Evolutionary conservation across 2,797 vertebrate genomes (phyloP), one percentile per base, ranked within the genome.

Genomic region (Manis pentadactyla): DNA sequence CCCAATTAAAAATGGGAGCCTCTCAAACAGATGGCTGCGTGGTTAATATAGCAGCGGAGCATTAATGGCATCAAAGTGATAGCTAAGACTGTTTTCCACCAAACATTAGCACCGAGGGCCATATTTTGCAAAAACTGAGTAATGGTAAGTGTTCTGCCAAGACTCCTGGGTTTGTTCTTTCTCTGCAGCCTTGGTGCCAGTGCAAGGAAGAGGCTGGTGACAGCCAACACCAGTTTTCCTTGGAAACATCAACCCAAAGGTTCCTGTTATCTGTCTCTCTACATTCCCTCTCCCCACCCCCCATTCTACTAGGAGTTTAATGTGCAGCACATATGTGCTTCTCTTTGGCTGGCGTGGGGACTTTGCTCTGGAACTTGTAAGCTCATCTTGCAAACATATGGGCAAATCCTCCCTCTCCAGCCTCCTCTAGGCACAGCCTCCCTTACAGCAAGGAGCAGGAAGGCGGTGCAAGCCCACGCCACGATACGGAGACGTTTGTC

Each of bases 121-220:
- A 10, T 68, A 81, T 90, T 98, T 97, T 97, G 93, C 51, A 75
- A 59, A 39, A 87, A 64, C 46, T n/a, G 86, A 96, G 93, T 89
- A 73, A 93, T 86, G 87, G 37, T 42, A 78, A 66, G 77, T 66
- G 53, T 59, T 94, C 91, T 95, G 96, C 94, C 95, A 96, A 96
- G 95, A 90, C 87, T 94, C 69, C 0, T 86, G 0, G 0, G 37
- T 93, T 93, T 95, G 89, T 61, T 96, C 92, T 97, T 97, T 95
- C 97, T 73, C 87, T 97, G 93, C 93, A 96, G 93, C 78, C 90
- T 12, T 69, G 82, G 64, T 95, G 91, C 92, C 93, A 96, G 87
- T 51, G 88, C 5, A 0, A 61, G 83, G 93, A 96, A 74, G 97
- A 92, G 87, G 96, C 93, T 77, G 92, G 64, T 93, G 90, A 95